Evolutionary conservation across 2,113 vertebrate genomes (phyloP), one percentile per base, ranked within the genome.

Genomic region (Microcebus lehilahytsara): DNA sequence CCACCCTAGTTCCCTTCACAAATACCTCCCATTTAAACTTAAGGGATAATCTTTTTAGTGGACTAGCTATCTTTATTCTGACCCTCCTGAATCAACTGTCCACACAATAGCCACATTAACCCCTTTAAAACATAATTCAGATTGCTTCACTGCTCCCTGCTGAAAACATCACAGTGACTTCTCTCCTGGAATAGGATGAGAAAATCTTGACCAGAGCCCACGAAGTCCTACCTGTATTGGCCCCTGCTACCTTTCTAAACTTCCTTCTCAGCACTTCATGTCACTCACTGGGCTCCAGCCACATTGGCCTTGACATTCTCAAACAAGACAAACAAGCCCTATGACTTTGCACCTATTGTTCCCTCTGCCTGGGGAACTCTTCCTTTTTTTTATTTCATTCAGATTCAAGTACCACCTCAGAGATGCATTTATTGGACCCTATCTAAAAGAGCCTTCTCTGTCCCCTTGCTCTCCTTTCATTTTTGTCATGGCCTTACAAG

Each of bases 51-150:
- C 60, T 62, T 88, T 58, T n/a, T 51, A 60, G 51, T 53, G 27
- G 30, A 46, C 79, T 66, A 74, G 42, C 46, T 90, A 72, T 90
- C 84, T 84, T 85, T 93, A 27, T 64, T 85, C n/a, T 90, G 71
- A 4, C 4, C 34, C 62, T 67, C 22, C 42, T 51, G 9, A 13
- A 93, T 89, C 85, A 89, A 13, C 79, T 85, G 27, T 93, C 72
- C 60, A 85, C 27, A 84, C 34, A 75, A 69, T 17, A 69, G 37
- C 37, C 85, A 93, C 34, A 79, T 78, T 79, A 72, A 71, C 25
- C 56, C 80, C 72, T 85, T 72, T 51, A 78, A 93, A 60, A n/a
- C 69, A 89, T 74, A 93, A 89, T 84, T 84, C 78, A 51, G 37
- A 34, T 93, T 25, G 27, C 8, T 60, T 79, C 12, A 12, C 64